Conservation (phyloP, 2,113 vertebrate genomes). For the Bungarus multicinctus region DNA sequence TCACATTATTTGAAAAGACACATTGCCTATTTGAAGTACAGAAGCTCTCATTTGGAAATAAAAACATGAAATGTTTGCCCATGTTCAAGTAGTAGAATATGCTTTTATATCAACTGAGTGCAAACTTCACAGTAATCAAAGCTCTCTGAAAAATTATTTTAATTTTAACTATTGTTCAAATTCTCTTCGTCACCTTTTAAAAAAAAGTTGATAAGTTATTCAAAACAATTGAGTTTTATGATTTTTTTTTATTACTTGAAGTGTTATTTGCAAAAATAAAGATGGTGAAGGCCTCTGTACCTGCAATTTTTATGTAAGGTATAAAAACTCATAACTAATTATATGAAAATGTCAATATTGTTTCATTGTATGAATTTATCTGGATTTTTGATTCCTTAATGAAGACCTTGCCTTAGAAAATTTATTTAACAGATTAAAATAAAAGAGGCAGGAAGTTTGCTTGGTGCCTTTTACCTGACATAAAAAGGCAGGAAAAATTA, state of each 20-base stretch:
- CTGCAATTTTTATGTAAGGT: not conserved
- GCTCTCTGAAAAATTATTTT: not conserved
- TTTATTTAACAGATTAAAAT: not conserved
- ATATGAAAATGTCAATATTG: not conserved
- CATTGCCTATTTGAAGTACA: not conserved
- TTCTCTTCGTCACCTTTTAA: not conserved
- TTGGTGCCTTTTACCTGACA: not conserved
- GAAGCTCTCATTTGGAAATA: not conserved
- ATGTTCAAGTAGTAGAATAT: not conserved
- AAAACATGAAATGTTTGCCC: not conserved
- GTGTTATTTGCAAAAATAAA: not conserved
- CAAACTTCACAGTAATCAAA: not conserved
- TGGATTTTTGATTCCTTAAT: not conserved
- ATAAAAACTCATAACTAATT: not conserved
- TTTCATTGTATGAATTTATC: not conserved
- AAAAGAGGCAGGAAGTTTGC: not conserved
- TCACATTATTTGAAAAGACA: not conserved
- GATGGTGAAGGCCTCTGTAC: slow-evolving; percentile 5
- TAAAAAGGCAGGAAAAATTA: not conserved
- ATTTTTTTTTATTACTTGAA: slow-evolving; percentile 5
- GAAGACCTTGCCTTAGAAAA: not conserved
- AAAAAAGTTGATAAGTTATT: not conserved
- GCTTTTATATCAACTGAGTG: slow-evolving; percentile 4
- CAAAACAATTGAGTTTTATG: not conserved
- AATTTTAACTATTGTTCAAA: not conserved